Evolutionary conservation across 2,888 invertebrate genomes (phyloP).

Genomic region (Druceiella hillmani): DNA sequence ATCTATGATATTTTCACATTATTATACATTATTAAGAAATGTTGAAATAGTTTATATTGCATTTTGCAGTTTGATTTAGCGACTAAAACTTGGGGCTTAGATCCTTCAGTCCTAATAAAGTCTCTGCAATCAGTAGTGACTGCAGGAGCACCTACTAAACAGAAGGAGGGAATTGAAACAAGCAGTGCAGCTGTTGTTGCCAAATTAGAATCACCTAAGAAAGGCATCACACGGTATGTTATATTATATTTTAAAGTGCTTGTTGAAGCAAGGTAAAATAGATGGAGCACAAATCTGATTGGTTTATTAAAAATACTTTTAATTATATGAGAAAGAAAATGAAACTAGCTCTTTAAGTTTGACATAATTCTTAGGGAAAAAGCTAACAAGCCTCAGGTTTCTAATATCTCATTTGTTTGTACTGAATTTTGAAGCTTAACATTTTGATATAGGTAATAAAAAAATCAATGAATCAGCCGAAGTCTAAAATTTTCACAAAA

Average conservation of each 20-base stretch:
- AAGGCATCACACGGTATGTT: slow-evolving; percentile 38
- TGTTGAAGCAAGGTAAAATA: background rate
- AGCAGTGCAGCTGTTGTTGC: slow-evolving; percentile 39
- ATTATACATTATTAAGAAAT: too few relatives aligned
- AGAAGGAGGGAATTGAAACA: slow-evolving; percentile 28
- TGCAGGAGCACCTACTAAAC: slow-evolving; percentile 13
- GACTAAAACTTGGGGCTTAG: slow-evolving; percentile 60
- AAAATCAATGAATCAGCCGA: too few relatives aligned
- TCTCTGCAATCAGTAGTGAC: slow-evolving; percentile 53
- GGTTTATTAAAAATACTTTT: slow-evolving; percentile 13
- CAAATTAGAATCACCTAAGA: slow-evolving; percentile 46
- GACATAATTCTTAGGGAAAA: too few relatives aligned
- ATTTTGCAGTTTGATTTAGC: slow-evolving; percentile 67
- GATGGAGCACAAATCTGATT: background rate
- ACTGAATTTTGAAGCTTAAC: too few relatives aligned
- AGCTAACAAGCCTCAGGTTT: too few relatives aligned
- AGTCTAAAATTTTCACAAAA: too few relatives aligned
- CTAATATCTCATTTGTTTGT: too few relatives aligned
- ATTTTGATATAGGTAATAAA: too few relatives aligned
- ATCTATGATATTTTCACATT: too few relatives aligned
- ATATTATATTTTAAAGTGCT: slow-evolving; percentile 6
- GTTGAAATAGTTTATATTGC: too few relatives aligned
- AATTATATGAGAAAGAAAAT: too few relatives aligned
- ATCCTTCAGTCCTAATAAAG: slow-evolving; percentile 55
- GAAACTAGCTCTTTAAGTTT: too few relatives aligned